phyloP scores from a whole-genome alignment of 2,888 invertebrate species.

The Nomada ferruginata region DNA sequence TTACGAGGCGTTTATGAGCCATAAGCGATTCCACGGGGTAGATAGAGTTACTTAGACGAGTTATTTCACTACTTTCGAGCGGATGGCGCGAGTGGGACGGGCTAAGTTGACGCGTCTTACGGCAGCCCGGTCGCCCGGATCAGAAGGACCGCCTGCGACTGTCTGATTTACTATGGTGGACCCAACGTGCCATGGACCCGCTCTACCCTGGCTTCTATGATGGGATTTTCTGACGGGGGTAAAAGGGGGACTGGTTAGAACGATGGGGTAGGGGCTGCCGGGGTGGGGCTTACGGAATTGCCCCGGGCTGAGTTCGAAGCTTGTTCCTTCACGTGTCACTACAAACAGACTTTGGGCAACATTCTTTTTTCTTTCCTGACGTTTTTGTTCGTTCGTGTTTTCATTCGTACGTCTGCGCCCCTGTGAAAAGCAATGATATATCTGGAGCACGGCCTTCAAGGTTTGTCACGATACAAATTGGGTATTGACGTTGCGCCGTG shows the following conservation, averaged over 20 bases:
- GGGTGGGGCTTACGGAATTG: conserved; percentile 80
- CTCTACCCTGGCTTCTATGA: conserved; percentile 69
- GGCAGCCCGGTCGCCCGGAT: conserved; percentile 79
- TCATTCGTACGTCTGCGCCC: no score
- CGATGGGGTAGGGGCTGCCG: conserved; percentile 74
- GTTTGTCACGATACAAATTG: not conserved
- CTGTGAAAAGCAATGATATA: no score
- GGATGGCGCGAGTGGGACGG: conserved; percentile 69
- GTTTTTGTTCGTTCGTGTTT: not conserved
- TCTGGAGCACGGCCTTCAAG: no score
- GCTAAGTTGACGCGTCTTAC: conserved; percentile 70
- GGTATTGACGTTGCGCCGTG: not conserved
- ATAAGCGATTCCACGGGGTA: conserved; percentile 81
- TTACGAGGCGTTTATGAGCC: conserved; percentile 84
- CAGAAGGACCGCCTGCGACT: conserved; percentile 83
- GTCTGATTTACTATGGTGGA: conserved; percentile 83
- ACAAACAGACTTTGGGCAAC: not conserved
- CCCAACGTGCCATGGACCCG: conserved; percentile 72
- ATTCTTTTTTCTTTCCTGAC: not conserved
- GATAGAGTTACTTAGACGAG: conserved; percentile 81
- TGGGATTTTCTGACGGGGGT: conserved; percentile 76
- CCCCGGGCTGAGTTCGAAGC: conserved; percentile 50
- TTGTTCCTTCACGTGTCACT: conserved; percentile 48
- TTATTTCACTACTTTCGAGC: conserved; percentile 79
- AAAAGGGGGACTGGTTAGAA: conserved; percentile 75